phyloP scores from a whole-genome alignment of 2,888 invertebrate species.

The Drosophila anomalipes region DNA sequence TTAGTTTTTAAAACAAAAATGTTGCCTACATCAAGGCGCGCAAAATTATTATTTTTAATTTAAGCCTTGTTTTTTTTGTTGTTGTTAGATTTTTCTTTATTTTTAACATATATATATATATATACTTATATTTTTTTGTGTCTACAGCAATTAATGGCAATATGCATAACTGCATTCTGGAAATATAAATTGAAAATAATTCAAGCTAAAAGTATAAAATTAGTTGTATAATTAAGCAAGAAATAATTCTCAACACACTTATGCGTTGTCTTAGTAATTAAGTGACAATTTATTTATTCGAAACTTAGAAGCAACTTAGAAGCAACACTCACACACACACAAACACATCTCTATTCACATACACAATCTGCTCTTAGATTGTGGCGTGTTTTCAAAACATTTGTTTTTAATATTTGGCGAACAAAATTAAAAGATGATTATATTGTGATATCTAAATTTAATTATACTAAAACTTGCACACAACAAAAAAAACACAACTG shows the following conservation, averaged over 20 bases:
- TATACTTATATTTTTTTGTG: conserved; percentile 14
- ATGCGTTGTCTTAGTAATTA: conserved; percentile 28
- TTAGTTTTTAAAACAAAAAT: conserved; percentile 9
- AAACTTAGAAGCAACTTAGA: conserved; percentile 29
- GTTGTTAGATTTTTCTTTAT: not conserved
- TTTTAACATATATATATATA: conserved; percentile 11
- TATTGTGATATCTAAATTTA: conserved; percentile 76
- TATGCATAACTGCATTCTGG: conserved; percentile 32
- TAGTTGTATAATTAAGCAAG: conserved; percentile 45
- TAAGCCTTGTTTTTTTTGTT: not conserved
- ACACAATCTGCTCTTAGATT: conserved; percentile 7
- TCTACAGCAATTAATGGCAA: conserved; percentile 23
- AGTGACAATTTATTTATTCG: conserved; percentile 43
- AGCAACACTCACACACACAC: conserved; percentile 13
- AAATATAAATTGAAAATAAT: conserved; percentile 23
- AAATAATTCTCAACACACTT: conserved; percentile 28
- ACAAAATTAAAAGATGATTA: conserved; percentile 67
- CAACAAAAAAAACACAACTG: conserved; percentile 6
- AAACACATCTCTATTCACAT: conserved; percentile 4
- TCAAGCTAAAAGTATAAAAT: not conserved
- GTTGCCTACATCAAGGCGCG: conserved; percentile 20
- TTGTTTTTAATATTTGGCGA: conserved; percentile 50
- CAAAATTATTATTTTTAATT: conserved; percentile 6
- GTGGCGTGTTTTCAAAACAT: conserved; percentile 11
- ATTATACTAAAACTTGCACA: conserved; percentile 49